Evolutionary conservation across 2,797 vertebrate species (phyloP).

Genomic region (Tragopan temminckii): DNA sequence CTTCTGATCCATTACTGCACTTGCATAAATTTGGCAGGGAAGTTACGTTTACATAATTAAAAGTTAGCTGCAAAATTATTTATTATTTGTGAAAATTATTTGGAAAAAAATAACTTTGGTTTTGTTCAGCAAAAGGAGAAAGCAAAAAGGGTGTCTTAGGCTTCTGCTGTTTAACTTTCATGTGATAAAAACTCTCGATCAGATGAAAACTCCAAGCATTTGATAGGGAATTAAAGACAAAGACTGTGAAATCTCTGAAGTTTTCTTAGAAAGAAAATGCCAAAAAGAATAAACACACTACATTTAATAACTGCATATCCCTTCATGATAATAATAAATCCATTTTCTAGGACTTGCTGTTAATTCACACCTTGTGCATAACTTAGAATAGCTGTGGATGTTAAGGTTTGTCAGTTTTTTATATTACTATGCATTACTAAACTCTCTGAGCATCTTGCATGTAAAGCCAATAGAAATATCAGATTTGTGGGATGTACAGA

Average conservation of each 20-base stretch:
- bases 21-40: conserved; percentile 29
- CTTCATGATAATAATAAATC: not conserved
- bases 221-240: not conserved
- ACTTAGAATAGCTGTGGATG: not conserved
- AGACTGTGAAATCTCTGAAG: not conserved
- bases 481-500: not conserved
- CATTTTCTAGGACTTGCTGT: not conserved
- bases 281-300: not conserved
- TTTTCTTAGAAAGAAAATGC: not conserved
- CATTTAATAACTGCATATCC: not conserved
- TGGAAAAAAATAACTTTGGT: not conserved
- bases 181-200: not conserved
- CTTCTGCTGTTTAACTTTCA: not conserved
- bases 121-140: not conserved
- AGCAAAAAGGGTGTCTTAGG: not conserved
- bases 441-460: not conserved
- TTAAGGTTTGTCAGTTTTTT: not conserved
- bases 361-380: not conserved
- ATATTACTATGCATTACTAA: not conserved
- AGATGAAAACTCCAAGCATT: not conserved
- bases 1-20: conserved; percentile 10
- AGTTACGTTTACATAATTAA: not conserved
- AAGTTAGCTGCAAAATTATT: conserved; percentile 10
- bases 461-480: not conserved
- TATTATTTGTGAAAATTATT: conserved; percentile 32